Conservation (phyloP, 2,797 vertebrate genomes). For the Hydrocynus forskahlii region DNA sequence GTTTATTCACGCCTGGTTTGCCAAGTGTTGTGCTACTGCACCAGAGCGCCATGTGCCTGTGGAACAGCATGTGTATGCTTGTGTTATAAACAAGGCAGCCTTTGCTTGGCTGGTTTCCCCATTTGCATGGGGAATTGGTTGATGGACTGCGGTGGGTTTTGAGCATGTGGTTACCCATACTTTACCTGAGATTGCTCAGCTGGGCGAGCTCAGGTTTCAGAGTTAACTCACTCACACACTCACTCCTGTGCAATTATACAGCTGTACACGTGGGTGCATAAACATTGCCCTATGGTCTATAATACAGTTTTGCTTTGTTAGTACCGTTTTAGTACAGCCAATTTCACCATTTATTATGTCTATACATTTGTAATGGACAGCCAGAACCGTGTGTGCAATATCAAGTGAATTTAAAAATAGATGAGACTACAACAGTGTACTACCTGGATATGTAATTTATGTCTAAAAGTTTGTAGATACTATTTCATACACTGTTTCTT, state of each 20-base stretch:
- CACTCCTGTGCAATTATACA: constrained; percentile 30
- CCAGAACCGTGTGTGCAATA: neutral
- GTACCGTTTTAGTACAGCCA: neutral
- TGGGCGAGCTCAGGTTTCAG: constrained; percentile 54
- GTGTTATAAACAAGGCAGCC: constrained; percentile 43
- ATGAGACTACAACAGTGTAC: too few relatives aligned
- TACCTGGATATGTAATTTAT: too few relatives aligned
- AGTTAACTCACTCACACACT: constrained; percentile 32
- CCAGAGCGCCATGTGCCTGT: constrained; percentile 1
- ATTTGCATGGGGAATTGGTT: constrained; percentile 59
- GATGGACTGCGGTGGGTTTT: constrained; percentile 54
- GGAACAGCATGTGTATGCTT: constrained; percentile 1
- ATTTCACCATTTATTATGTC: neutral
- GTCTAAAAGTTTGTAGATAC: too few relatives aligned
- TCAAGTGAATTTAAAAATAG: neutral
- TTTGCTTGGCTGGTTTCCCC: constrained; percentile 46
- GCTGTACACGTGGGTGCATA: neutral
- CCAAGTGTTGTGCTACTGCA: neutral
- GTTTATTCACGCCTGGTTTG: constrained; percentile 28
- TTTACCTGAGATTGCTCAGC: constrained; percentile 52
- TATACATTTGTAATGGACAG: neutral
- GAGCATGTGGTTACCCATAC: constrained; percentile 54
- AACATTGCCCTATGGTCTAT: neutral
- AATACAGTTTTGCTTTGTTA: neutral
- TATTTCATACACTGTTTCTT: too few relatives aligned